These are phyloP conservation scores for Siniperca undulata DNA, from an alignment of 2,797 vertebrate genomes.

Conservation along the genomic window DNA sequence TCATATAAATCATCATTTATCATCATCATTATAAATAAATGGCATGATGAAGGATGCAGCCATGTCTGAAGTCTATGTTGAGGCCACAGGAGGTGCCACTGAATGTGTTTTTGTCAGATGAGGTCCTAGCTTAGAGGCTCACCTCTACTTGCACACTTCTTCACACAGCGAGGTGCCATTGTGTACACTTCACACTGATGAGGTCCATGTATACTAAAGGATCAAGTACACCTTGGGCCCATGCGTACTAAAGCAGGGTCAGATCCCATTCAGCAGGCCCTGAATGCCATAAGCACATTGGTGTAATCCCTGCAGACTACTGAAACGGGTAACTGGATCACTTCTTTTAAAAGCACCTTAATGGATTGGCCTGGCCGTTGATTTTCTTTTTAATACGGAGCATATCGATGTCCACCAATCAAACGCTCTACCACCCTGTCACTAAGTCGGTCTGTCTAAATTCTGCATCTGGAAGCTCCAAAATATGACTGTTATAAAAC, in stretches of 20 bases:
- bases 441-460: constrained; percentile 52
- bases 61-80: constrained; percentile 3
- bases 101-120: background rate
- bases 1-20: background rate
- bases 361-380: constrained; percentile 86
- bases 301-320: constrained; percentile 88
- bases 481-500: constrained; percentile 74
- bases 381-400: constrained; percentile 82
- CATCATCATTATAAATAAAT: background rate
- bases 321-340: constrained; percentile 90
- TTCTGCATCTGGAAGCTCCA: constrained; percentile 66
- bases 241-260: constrained; percentile 79
- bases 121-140: background rate
- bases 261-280: constrained; percentile 83
- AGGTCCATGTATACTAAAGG: constrained; percentile 65
- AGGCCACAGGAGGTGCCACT: constrained; percentile 9
- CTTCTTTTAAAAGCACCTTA: constrained; percentile 91
- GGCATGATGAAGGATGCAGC: constrained; percentile 21
- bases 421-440: constrained; percentile 54
- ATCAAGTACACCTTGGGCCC: constrained; percentile 72
- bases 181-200: constrained; percentile 49
- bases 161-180: constrained; percentile 33
- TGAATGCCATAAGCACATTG: constrained; percentile 89
- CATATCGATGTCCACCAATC: constrained; percentile 79
- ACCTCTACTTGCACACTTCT: background rate